Evolutionary conservation across 1,140 invertebrate species (phyloP), one percentile per base, ranked within the genome.

Genomic region (Andrena cerasifolii): DNA sequence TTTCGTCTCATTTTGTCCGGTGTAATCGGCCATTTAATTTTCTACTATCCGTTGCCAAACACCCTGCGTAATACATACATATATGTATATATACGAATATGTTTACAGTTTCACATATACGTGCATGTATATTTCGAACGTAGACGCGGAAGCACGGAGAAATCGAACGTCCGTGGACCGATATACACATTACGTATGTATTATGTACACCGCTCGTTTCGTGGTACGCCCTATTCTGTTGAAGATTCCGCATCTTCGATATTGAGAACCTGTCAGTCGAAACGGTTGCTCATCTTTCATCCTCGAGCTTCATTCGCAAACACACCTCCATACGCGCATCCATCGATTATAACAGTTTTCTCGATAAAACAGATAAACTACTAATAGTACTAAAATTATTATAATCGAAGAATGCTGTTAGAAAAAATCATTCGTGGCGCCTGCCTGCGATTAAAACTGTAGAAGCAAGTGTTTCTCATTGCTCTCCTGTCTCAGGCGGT

Each of bases 11-110:
- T n/a, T n/a, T n/a, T n/a, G n/a, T n/a, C n/a, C n/a, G n/a, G n/a
- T n/a, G n/a, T n/a, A n/a, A n/a, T n/a, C n/a, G n/a, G n/a, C n/a
- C n/a, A n/a, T n/a, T n/a, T n/a, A n/a, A n/a, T n/a, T n/a, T n/a
- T n/a, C n/a, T n/a, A n/a, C n/a, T n/a, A n/a, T n/a, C n/a, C n/a
- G n/a, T n/a, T n/a, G n/a, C n/a, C n/a, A n/a, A n/a, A n/a, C n/a
- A n/a, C n/a, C n/a, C n/a, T n/a, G n/a, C n/a, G n/a, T n/a, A n/a
- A n/a, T n/a, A 49, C 43, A 62, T 58, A 26, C 58, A 67, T 62
- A 53, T 70, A 75, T 81, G 62, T 43, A 53, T 82, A 66, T 75
- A 75, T 70, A 66, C 56, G 45, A 77, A 77, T 77, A 78, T 78
- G 61, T 62, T 58, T 78, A 45, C 73, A 76, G 43, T 75, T 75